Base-by-base conservation (phyloP, 2,888 invertebrate genomes). In the Noctua pronuba region DNA sequence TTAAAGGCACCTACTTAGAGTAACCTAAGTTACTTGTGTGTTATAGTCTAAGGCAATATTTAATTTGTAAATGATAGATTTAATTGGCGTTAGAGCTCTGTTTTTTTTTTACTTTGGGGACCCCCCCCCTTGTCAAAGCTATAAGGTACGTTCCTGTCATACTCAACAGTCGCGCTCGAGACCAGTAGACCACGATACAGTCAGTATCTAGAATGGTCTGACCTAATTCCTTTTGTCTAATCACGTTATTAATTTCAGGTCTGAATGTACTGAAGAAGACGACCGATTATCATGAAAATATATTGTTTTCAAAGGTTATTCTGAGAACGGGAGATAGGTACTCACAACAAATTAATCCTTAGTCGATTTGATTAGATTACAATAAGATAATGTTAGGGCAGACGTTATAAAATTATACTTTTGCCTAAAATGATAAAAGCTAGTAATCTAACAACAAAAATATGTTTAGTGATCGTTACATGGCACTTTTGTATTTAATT, bases 281-380 rank as follows among this genome's bases (percentile, higher is more conserved):
- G 69, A 79, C 67, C 66, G 52, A 73, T 84, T 71, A 82, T 71
- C 58, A 52, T 70, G 1, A 35, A 69, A 71, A 74, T 16, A 49
- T 67, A 55, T 77, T 80, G n/a, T 77, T 55, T 65, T 5, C 18
- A 46, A 64, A 64, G 16, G 44, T 44, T 68, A 10, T 74, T 58
- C 55, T 74, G 41, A 71, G 67, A 68, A 73, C n/a, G 28, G 24
- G 16, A 52, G 44, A 78, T 70, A 44, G 35, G 73, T 70, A 62
- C 21, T 55, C 28, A 73, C 46, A 64, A 58, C 38, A 65, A 65
- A 80, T 35, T 68, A 69, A 44, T 68, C 16, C n/a, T 72, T 68
- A 11, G 21, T 5, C 18, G 28, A 35, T 60, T 74, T 55, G 82
- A 85, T 82, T 66, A 85, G 77, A 84, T 84, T 66, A 72, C 13